Base-by-base conservation (phyloP, 2,888 invertebrate species). In the Hydroisotoma schaefferi region DNA sequence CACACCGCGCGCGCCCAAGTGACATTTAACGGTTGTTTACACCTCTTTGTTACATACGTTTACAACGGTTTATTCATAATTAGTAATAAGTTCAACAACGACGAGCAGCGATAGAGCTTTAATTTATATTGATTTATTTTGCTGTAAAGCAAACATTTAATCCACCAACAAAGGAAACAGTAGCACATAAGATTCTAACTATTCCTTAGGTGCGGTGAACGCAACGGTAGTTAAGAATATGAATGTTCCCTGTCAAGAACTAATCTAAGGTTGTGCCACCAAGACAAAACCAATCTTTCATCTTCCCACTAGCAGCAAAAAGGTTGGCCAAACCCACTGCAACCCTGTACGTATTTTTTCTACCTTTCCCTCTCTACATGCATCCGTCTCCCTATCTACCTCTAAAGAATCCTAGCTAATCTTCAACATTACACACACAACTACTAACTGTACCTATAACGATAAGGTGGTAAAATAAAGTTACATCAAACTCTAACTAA, bases 261-360 rank as follows among this genome's bases (percentile, higher is more conserved):
- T 37, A 37, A 37, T 52, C 49, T 52, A 52, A n/a, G 28, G 22
- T 22, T 52, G 22, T 37, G 22, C 46, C 38, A 52, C 37, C 37
- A 27, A 33, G 43, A 53, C 53, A 53, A 53, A 53, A 40, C 40
- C 20, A 53, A 53, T 53, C 53, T 25, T 53, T 53, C 53, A 53
- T 53, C 53, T 33, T 53, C 2, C 23, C 53, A 52, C 46, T 25
- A 25, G 33, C 8, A 33, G 8, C 40, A 15, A 40, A 40, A 20
- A 33, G 33, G 8, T 33, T 33, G 5, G 40, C 40, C 40, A 40
- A 40, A 40, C 40, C 40, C 40, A 40, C 40, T 4, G n/a, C n/a
- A n/a, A n/a, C n/a, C n/a, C n/a, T n/a, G n/a, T n/a, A n/a, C n/a
- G n/a, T n/a, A n/a, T n/a, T n/a, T n/a, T n/a, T 33, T 33, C 33